Base-by-base conservation (phyloP, 92 coral and sea anemone species). In the Anthopleura xanthogrammica region DNA sequence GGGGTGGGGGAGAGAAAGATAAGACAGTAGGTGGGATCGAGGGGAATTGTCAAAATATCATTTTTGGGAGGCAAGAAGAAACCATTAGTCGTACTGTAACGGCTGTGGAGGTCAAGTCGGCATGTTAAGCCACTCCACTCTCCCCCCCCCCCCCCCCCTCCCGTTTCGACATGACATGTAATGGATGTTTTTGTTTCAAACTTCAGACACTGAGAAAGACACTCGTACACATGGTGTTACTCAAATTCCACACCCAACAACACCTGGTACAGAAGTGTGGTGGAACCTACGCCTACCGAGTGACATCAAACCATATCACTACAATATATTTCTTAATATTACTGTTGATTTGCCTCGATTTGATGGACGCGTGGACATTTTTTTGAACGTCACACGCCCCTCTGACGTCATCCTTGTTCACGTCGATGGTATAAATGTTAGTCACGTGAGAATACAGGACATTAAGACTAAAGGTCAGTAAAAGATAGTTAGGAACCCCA, bases 231-330 rank as follows among this genome's bases (percentile, higher is more conserved):
- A 13, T 4, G 56, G 7, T 14, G 83, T 75, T 22, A 65, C 90
- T 1, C 55, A 86, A n/a, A 39, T 77, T 3, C 57, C 41, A 22
- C 77, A 48, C 12, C 93, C 93, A 16, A 88, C 94, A 17, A 88
- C 94, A 16, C 83, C 91, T 0, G 94, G 94, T 6, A 80, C 90
- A 11, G 94, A 86, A 42, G 87, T 92, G 54, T 91, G 91, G 90
- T 91, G 90, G 94, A 24, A 77, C 58, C 71, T 86, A 39, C 91
- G 94, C 39, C 86, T 91, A 9, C 95, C 95, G 17, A 76, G 48
- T 16, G 29, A 89, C 43, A 74, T 91, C 68, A 52, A 29, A 12
- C 95, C 95, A 3, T 42, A 29, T 7, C 95, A 91, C 72, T 91
- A 91, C 76, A 82, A 89, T 56, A 22, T 91, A 10, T 82, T 82